Evolutionary conservation across 1,140 invertebrate species (phyloP).

Genomic region (Euura lappo): DNA sequence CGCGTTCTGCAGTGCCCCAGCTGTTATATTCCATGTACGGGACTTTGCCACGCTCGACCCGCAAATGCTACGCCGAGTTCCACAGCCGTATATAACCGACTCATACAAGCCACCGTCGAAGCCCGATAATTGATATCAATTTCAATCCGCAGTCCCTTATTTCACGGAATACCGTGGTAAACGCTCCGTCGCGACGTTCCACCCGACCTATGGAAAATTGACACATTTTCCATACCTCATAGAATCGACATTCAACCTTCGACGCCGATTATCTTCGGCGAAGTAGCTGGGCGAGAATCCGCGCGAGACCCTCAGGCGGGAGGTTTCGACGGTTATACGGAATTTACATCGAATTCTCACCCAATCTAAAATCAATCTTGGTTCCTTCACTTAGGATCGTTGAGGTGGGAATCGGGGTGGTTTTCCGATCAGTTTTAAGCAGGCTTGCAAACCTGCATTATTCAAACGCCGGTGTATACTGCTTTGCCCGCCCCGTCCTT

Average conservation of each 20-base stretch:
- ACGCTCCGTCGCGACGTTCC: neutral
- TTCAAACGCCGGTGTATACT: slow-evolving; percentile 48
- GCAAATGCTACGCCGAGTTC: too few relatives aligned
- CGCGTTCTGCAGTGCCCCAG: too few relatives aligned
- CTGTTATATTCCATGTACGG: too few relatives aligned
- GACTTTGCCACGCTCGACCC: too few relatives aligned
- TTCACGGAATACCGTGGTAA: neutral
- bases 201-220: neutral
- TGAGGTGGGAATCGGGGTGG: slow-evolving; percentile 31
- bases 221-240: neutral
- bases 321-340: neutral
- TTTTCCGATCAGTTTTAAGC: slow-evolving; percentile 56
- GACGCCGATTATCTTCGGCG: neutral
- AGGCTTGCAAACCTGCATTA: slow-evolving; percentile 57
- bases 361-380: slow-evolving; percentile 61
- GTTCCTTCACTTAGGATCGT: slow-evolving; percentile 40
- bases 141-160: neutral
- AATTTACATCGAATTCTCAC: slow-evolving; percentile 46
- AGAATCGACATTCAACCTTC: neutral
- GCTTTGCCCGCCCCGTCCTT: slow-evolving; percentile 30
- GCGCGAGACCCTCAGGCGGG: neutral
- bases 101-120: neutral
- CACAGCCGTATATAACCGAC: neutral
- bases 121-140: neutral
- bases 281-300: neutral